These are phyloP conservation scores for Macrophya alboannulata DNA, from an alignment of 2,888 invertebrate species.

Conservation along the genomic window DNA sequence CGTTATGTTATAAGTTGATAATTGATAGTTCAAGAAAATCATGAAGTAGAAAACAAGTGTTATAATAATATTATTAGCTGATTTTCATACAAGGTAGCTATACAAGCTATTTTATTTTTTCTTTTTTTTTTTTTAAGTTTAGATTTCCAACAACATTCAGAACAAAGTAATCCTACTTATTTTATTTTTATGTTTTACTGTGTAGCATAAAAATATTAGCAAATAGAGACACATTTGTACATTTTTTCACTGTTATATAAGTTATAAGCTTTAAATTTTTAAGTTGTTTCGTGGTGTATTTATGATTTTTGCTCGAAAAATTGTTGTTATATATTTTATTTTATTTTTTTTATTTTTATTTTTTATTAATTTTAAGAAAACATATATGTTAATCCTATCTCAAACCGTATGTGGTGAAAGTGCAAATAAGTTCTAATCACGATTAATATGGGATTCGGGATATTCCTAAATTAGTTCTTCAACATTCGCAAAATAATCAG, in stretches of 20 bases:
- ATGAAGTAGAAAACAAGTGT: constrained; percentile 36
- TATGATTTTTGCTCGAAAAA: constrained; percentile 50
- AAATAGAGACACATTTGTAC: constrained; percentile 55
- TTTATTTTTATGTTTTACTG: constrained; percentile 37
- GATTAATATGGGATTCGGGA: constrained; percentile 18
- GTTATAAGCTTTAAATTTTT: constrained; percentile 49
- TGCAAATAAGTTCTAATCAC: constrained; percentile 46
- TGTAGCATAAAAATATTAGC: constrained; percentile 42
- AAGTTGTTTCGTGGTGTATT: constrained; percentile 56
- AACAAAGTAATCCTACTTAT: constrained; percentile 55
- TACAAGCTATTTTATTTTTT: neutral
- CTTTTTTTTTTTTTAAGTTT: neutral
- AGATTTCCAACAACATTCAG: constrained; percentile 31
- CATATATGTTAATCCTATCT: constrained; percentile 36
- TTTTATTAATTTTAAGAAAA: constrained; percentile 16
- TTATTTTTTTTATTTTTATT: constrained; percentile 46
- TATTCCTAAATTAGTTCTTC: constrained; percentile 29
- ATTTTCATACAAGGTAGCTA: constrained; percentile 29
- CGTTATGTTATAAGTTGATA: constrained; percentile 29
- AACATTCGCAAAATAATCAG: constrained; percentile 11
- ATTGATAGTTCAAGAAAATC: constrained; percentile 34
- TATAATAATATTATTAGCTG: constrained; percentile 15
- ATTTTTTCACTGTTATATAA: constrained; percentile 56
- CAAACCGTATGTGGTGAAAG: constrained; percentile 35
- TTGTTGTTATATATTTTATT: constrained; percentile 37